These are phyloP conservation scores for Tribolium castaneum DNA, from an alignment of 1,140 invertebrate species.

Conservation along the genomic window DNA sequence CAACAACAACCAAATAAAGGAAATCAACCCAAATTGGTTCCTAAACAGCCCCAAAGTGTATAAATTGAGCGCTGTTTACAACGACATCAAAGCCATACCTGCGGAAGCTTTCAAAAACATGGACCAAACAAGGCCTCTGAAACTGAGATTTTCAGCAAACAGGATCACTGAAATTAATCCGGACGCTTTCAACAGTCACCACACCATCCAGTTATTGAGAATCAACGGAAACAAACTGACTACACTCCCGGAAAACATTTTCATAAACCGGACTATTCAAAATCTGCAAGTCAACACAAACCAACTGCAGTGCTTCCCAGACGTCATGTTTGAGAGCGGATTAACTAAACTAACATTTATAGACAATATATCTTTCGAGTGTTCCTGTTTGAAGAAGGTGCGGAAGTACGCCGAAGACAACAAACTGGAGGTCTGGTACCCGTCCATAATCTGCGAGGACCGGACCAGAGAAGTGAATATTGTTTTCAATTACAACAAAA, in stretches of 20 bases:
- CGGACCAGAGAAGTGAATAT: slow-evolving; percentile 45
- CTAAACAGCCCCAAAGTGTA: slow-evolving; percentile 45
- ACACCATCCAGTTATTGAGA: slow-evolving; percentile 38
- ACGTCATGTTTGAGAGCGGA: slow-evolving; percentile 28
- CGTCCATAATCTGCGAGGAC: slow-evolving; percentile 51
- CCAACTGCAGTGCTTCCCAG: slow-evolving; percentile 46
- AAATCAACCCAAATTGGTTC: slow-evolving; percentile 48
- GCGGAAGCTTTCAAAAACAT: slow-evolving; percentile 47
- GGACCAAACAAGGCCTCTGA: slow-evolving; percentile 41
- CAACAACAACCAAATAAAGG: slow-evolving; percentile 48
- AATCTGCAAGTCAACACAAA: slow-evolving; percentile 47
- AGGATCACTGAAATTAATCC: slow-evolving; percentile 45
- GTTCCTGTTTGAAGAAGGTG: slow-evolving; percentile 45
- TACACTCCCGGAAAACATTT: slow-evolving; percentile 36
- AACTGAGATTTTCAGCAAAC: slow-evolving; percentile 48
- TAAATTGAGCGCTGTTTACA: slow-evolving; percentile 47
- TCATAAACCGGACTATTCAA: slow-evolving; percentile 45
- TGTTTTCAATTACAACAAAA: slow-evolving; percentile 48
- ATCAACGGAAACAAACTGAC: slow-evolving; percentile 47
- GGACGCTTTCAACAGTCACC: slow-evolving; percentile 32
- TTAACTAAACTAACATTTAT: slow-evolving; percentile 42
- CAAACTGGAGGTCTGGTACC: slow-evolving; percentile 44
- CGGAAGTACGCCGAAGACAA: slow-evolving; percentile 40
- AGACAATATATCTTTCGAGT: slow-evolving; percentile 46
- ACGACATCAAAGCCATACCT: slow-evolving; percentile 46